These are phyloP conservation scores for Maccullochella peelii DNA, from an alignment of 2,113 vertebrate species.

Conservation along the genomic window DNA sequence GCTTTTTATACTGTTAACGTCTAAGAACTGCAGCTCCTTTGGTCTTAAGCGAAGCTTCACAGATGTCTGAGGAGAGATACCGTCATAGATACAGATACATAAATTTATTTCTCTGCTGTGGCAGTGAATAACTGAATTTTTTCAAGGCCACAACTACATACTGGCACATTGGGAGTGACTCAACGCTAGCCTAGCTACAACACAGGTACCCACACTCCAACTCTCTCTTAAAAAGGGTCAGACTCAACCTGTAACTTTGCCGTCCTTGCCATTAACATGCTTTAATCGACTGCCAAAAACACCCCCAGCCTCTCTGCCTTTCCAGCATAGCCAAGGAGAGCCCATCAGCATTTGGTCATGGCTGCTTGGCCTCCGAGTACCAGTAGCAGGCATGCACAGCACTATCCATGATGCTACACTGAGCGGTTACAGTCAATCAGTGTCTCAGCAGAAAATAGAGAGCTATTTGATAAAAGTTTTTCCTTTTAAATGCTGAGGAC, in stretches of 20 bases:
- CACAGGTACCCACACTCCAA: not conserved
- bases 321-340: not conserved
- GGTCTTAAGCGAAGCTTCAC: not conserved
- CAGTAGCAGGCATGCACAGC: no score
- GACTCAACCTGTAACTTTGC: not conserved
- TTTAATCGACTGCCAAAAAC: conserved; percentile 18
- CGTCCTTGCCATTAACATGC: not conserved
- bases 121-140: not conserved
- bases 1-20: not conserved
- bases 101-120: not conserved
- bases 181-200: no score
- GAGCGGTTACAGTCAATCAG: not conserved
- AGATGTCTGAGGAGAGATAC: no score
- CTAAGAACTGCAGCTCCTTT: not conserved
- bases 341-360: not conserved
- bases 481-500: not conserved
- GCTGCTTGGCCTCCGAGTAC: not conserved
- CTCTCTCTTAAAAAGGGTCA: not conserved
- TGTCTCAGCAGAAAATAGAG: not conserved
- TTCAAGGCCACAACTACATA: no score
- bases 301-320: not conserved
- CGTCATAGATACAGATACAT: not conserved
- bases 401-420: no score
- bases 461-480: not conserved
- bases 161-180: no score